Evolutionary conservation across 2,888 invertebrate species (phyloP), one percentile per base, ranked within the genome.

Genomic region (Theodoxus fluviatilis): DNA sequence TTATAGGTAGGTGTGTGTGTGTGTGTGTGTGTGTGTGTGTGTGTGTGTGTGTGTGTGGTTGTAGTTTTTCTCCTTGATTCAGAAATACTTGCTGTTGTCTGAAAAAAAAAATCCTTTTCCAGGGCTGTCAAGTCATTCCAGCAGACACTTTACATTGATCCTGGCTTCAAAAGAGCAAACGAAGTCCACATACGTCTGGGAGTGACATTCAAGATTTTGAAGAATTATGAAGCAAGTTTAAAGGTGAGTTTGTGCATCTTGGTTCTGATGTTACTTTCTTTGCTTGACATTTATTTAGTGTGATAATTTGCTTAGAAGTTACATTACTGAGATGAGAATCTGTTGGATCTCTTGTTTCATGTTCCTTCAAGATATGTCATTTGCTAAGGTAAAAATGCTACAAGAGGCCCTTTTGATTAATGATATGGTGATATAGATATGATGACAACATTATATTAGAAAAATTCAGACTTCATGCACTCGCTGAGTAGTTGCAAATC

Each of bases 111-210:
- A 43, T 43, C n/a, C 90, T 64, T 49, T 83, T 83, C 49, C 83
- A 98, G 98, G 94, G 94, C 98, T 76, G 94, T 94, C 84, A 94
- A 94, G 90, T 93, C 96, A 81, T 96, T 99, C 89, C 95, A 94
- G 89, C 93, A 96, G 90, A 91, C 98, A 76, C 90, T 98, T 83
- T 99, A 98, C 90, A 92, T 94, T 83, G 94, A 95, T 85, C 96
- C 98, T 75, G 92, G 93, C 83, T 98, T 97, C 89, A 90, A 91
- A 81, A 92, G 96, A 80, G 94, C 96, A 84, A 94, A 96, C 90
- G 99, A 99, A 91, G 94, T 95, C 83, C 97, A 99, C 90, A 91
- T 97, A 81, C 93, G 98, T 75, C 92, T 99, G 83, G 99, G 96
- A 86, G 92, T 98, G 89, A 98, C 98, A 92, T 95, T 94, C 90